phyloP scores from a whole-genome alignment of 2,888 invertebrate species.

The Coronaproctus castanopsis region DNA sequence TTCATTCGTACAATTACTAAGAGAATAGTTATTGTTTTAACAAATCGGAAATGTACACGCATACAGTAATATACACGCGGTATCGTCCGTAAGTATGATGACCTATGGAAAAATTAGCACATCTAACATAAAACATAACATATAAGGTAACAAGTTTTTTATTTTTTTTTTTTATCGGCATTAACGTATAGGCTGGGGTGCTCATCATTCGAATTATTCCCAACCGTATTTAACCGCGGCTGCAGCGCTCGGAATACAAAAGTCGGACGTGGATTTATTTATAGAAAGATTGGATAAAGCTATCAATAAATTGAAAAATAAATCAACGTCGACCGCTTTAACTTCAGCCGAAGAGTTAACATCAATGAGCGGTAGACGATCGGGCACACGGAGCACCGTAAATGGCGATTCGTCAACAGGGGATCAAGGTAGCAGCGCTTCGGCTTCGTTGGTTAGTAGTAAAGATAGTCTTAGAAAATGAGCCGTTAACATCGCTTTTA shows the following conservation, averaged over 20 bases:
- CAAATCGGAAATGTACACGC: no score
- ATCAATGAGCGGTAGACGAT: conserved; percentile 21
- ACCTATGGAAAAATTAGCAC: no score
- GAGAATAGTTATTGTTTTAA: no score
- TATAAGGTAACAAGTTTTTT: no score
- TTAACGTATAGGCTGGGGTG: conserved; percentile 53
- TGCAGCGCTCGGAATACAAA: conserved; percentile 44
- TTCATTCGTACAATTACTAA: no score
- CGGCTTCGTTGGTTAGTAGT: conserved; percentile 25
- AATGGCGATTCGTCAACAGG: conserved; percentile 21
- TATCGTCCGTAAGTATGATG: no score
- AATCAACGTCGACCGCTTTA: conserved; percentile 24
- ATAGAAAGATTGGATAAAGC: conserved; percentile 41
- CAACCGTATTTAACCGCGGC: conserved; percentile 52
- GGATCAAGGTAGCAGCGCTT: conserved; percentile 23
- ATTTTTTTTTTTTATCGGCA: no score
- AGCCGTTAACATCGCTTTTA: background rate
- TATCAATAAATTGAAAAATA: conserved; percentile 27
- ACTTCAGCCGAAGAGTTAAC: conserved; percentile 25
- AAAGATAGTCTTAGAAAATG: conserved; percentile 25
- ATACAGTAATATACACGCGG: no score
- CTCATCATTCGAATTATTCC: conserved; percentile 38
- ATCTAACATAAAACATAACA: no score
- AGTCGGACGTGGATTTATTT: conserved; percentile 45
- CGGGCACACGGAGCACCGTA: conserved; percentile 18